Conservation (phyloP, 2,797 vertebrate species). For the Chaenodraco wilsoni region DNA sequence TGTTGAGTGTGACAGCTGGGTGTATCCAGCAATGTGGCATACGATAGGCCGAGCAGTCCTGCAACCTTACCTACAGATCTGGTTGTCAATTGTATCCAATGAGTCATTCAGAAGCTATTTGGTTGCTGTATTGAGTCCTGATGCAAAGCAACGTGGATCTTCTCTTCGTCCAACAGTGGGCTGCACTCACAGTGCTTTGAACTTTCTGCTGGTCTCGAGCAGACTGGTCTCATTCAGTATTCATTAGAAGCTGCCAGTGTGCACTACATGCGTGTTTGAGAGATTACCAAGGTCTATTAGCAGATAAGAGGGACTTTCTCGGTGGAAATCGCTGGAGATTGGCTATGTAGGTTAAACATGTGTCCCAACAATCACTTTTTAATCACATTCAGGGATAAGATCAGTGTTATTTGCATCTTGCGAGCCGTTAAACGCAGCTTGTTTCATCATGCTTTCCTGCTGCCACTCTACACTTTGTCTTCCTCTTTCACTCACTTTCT, state of each 20-base stretch:
- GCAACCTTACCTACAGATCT: background rate
- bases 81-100: background rate
- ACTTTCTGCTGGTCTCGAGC: conserved; percentile 24
- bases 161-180: background rate
- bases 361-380: conserved; percentile 60
- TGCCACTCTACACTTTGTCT: conserved; percentile 14
- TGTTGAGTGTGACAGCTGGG: too few relatives aligned
- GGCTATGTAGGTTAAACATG: conserved; percentile 69
- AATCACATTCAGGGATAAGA: conserved; percentile 67
- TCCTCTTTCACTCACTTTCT: conserved; percentile 20
- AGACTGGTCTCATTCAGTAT: conserved; percentile 52
- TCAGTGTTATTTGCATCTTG: conserved; percentile 41
- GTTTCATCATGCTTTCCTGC: conserved; percentile 40
- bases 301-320: conserved; percentile 75
- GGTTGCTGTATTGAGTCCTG: background rate
- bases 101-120: background rate
- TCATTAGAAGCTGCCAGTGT: conserved; percentile 56
- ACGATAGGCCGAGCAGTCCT: background rate
- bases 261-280: conserved; percentile 62
- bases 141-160: background rate
- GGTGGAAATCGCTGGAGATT: conserved; percentile 62
- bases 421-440: conserved; percentile 39
- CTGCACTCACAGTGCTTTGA: background rate
- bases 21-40: background rate
- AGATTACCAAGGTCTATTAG: conserved; percentile 76